A percentile compares a stretch with the other conserved stretches of the same genome.
Evolutionary conservation across 1,140 invertebrate genomes (phyloP).

Genomic region (Pseudomyrmex dendroicus): DNA sequence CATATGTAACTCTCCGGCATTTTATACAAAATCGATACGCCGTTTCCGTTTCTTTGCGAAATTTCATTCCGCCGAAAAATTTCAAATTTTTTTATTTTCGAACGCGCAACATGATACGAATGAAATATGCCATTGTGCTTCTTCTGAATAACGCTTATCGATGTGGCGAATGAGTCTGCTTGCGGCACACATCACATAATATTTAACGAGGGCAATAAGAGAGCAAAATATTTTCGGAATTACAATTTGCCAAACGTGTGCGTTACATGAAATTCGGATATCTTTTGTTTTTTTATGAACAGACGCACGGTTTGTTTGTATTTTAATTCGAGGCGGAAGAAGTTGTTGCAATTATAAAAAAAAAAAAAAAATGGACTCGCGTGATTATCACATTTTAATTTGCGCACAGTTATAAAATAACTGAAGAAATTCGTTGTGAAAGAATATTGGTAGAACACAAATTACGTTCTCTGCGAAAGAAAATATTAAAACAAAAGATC

Average conservation of each 20-base stretch:
- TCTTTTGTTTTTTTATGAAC: background rate
- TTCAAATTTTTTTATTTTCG: background rate
- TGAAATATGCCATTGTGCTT: conserved; percentile 11
- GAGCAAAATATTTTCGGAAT: conserved; percentile 26
- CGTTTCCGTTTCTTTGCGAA: background rate
- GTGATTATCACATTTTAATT: conserved; percentile 28
- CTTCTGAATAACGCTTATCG: conserved; percentile 22
- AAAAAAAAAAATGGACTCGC: background rate
- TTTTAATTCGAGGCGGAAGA: background rate
- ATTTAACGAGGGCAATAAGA: background rate
- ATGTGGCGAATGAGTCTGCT: conserved; percentile 35
- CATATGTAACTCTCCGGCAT: background rate
- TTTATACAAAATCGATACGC: conserved; percentile 21
- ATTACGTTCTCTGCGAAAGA: background rate
- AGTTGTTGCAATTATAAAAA: background rate
- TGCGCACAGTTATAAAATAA: background rate
- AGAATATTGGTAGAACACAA: background rate
- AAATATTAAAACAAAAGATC: background rate
- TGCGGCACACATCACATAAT: conserved; percentile 14
- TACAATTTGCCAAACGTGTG: conserved; percentile 15
- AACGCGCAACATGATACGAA: background rate
- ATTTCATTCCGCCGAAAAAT: conserved; percentile 28
- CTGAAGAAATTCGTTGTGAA: background rate
- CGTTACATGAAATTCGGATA: conserved; percentile 34
- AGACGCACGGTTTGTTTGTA: background rate